phyloP scores from a whole-genome alignment of 2,113 vertebrate genomes.

The Atractosteus spatula region DNA sequence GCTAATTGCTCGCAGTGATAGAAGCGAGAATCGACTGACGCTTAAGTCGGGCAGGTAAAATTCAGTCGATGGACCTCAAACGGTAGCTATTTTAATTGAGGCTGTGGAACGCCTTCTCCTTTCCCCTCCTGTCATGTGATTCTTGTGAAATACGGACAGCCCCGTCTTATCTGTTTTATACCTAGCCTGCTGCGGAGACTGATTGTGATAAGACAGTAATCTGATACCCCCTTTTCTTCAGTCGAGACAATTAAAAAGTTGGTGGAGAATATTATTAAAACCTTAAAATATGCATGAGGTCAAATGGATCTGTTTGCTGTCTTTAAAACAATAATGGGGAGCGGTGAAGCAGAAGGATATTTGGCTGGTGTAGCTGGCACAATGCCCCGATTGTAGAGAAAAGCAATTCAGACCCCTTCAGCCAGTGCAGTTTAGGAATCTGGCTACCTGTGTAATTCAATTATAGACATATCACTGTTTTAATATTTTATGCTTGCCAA shows the following conservation, averaged over 20 bases:
- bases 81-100: background rate
- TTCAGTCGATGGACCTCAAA: too few relatives aligned
- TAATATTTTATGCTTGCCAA: slow-evolving; percentile 67
- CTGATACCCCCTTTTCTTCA: slow-evolving; percentile 5
- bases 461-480: slow-evolving; percentile 61
- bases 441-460: slow-evolving; percentile 5
- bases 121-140: background rate
- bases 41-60: too few relatives aligned
- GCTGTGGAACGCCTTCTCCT: background rate
- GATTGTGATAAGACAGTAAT: slow-evolving; percentile 14
- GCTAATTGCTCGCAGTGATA: background rate
- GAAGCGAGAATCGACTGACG: too few relatives aligned
- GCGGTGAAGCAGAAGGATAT: too few relatives aligned
- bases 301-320: background rate
- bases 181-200: slow-evolving; percentile 8
- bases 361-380: too few relatives aligned
- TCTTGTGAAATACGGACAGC: background rate
- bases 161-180: background rate
- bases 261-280: slow-evolving; percentile 21
- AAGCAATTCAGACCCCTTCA: background rate
- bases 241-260: slow-evolving; percentile 15
- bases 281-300: slow-evolving; percentile 26
- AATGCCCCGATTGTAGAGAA: background rate
- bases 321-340: too few relatives aligned
- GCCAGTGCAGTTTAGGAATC: too few relatives aligned